Evolutionary conservation across 2,888 invertebrate species (phyloP), one percentile per base, ranked within the genome.

Genomic region (Drosophila ustulata): DNA sequence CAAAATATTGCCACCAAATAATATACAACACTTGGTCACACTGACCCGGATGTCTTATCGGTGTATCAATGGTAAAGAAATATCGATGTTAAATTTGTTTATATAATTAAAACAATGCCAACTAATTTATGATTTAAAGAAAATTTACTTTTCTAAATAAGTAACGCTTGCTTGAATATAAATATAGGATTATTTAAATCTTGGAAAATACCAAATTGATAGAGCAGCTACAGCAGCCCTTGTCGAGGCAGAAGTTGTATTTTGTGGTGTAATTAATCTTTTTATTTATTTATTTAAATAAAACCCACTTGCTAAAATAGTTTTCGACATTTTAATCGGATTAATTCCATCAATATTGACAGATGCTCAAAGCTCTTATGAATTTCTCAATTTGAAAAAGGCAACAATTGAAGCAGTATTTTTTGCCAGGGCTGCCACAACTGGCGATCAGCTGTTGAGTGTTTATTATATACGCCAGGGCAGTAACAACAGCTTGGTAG

Each of bases 401-500:
- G 6, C 18, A 11, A 41, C 7, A 39, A 13, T 41, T 30, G 2
- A 7, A 41, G 7, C 3, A 41, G 34, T 41, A 41, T 41, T 41
- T 41, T 7, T 41, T 6, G 13, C 7, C 30, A 41, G 39, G 39
- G 39, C 39, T 13, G 3, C 5, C 2, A 6, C 13, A 45, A 45
- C 13, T 25, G 45, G 4, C 25, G 25, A 45, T 11, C 45, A 41
- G 39, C 39, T 45, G 45, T 45, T 23, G 25, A 25, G 45, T 45
- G 39, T 41, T 41, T 41, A 41, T 41, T 41, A 13, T 41, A 41
- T 41, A 18, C 18, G 6, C 39, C 39, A 41, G 39, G 39, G 39
- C 39, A 1, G 39, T 7, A 41, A 18, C 39, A 76, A 78, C 75
- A 76, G 75, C 75, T 78, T 78, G 66, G 78, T 75, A 58, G 58